phyloP scores from a whole-genome alignment of 2,797 vertebrate species.

The Gymnopithys bicolor region DNA sequence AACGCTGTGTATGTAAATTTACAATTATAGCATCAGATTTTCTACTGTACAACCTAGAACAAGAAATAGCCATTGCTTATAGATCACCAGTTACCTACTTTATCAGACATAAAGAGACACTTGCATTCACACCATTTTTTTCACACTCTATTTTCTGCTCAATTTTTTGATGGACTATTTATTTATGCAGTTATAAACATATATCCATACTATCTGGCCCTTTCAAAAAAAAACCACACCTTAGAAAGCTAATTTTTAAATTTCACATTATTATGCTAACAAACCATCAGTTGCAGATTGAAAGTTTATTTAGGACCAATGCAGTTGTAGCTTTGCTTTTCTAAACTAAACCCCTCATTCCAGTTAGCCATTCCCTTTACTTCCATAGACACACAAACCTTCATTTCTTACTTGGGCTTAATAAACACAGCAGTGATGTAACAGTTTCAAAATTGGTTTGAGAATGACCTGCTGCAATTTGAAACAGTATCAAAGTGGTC shows the following conservation, averaged over 20 bases:
- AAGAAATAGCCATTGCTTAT: neutral
- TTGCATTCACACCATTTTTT: neutral
- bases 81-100: neutral
- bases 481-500: neutral
- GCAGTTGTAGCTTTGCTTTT: neutral
- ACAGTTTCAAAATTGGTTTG: neutral
- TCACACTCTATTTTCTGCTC: neutral
- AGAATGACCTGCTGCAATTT: neutral
- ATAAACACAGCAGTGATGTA: rapidly evolving
- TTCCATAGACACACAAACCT: neutral
- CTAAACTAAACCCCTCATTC: neutral
- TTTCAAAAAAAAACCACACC: neutral
- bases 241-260: neutral
- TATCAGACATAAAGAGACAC: neutral
- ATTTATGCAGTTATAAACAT: neutral
- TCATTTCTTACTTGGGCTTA: neutral
- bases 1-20: neutral
- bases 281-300: neutral
- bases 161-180: neutral
- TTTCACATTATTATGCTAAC: neutral
- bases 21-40: neutral
- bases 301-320: neutral
- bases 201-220: neutral
- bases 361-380: neutral
- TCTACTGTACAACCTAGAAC: neutral